Percentiles rank a stretch among this genome's conserved stretches.
Conservation (phyloP, 2,797 vertebrate species). For the Gymnopithys bicolor region DNA sequence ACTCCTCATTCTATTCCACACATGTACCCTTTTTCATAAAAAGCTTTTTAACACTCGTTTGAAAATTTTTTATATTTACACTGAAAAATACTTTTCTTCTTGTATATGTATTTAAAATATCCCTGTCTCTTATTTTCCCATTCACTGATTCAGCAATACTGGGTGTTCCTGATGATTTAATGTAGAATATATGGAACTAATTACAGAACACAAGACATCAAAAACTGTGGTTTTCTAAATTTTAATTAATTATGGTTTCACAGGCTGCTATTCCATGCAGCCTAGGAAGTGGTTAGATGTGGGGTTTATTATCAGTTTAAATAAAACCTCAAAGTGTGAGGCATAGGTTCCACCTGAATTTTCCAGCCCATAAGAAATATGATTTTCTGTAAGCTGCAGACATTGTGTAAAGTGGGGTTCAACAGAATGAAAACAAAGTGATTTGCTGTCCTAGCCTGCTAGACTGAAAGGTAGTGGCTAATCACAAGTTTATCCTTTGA, state of each 20-base stretch:
- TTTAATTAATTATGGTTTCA: slow-evolving; percentile 34
- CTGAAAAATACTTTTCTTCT: neutral
- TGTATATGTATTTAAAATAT: neutral
- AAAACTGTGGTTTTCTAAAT: slow-evolving; percentile 50
- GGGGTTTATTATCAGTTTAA: slow-evolving; percentile 22
- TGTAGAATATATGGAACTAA: slow-evolving; percentile 36
- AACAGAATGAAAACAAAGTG: neutral
- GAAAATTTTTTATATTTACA: neutral
- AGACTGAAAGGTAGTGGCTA: neutral
- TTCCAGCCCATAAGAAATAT: neutral
- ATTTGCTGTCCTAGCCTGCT: neutral
- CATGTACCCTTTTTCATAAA: neutral
- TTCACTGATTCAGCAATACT: slow-evolving; percentile 4
- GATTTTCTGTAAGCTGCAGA: slow-evolving; percentile 1
- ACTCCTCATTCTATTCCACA: neutral
- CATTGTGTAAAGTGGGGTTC: neutral
- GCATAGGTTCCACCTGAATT: slow-evolving; percentile 7
- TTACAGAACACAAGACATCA: slow-evolving; percentile 22
- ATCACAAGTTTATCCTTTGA: neutral
- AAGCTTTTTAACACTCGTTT: neutral
- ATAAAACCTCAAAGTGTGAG: neutral
- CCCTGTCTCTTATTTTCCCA: neutral
- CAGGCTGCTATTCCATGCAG: neutral
- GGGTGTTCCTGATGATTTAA: slow-evolving; percentile 31
- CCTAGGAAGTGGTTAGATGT: slow-evolving; percentile 55